Percentiles rank a stretch among this genome's conserved stretches.
phyloP scores from a whole-genome alignment of 2,888 invertebrate species.

The Anthophora plumipes region DNA sequence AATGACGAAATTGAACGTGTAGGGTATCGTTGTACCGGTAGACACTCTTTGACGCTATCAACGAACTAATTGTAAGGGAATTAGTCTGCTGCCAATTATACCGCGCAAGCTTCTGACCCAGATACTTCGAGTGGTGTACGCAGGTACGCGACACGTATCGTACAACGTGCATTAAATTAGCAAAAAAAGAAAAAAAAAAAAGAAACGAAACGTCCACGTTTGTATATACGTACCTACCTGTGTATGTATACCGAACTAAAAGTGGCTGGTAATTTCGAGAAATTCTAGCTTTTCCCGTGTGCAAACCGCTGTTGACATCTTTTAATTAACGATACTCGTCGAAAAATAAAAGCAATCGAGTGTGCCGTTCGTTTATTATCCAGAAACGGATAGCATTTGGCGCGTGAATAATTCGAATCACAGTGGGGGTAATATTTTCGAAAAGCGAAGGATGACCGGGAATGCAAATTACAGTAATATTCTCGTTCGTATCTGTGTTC shows the following conservation, averaged over 20 bases:
- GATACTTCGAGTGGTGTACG: conserved; percentile 50
- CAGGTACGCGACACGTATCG: conserved; percentile 28
- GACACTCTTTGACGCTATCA: conserved; percentile 47
- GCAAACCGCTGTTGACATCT: background rate
- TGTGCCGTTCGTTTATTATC: background rate
- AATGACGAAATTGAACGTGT: background rate
- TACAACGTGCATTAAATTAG: conserved; percentile 22
- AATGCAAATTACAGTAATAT: background rate
- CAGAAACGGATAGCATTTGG: background rate
- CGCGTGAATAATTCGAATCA: conserved; percentile 1
- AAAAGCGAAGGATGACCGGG: background rate
- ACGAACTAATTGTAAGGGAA: conserved; percentile 63
- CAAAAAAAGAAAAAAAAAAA: background rate
- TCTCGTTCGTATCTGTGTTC: background rate
- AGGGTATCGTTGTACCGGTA: background rate
- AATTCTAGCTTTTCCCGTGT: background rate
- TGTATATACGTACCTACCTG: background rate
- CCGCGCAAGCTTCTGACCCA: conserved; percentile 53
- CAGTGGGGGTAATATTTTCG: background rate
- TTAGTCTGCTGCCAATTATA: conserved; percentile 61
- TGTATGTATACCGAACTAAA: background rate
- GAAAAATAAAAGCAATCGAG: background rate
- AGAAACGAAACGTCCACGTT: too few species aligned
- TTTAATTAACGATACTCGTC: background rate
- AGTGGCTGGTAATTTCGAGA: conserved; percentile 8